phyloP scores from a whole-genome alignment of 2,113 vertebrate species.

The Lepidothrix coronata region DNA sequence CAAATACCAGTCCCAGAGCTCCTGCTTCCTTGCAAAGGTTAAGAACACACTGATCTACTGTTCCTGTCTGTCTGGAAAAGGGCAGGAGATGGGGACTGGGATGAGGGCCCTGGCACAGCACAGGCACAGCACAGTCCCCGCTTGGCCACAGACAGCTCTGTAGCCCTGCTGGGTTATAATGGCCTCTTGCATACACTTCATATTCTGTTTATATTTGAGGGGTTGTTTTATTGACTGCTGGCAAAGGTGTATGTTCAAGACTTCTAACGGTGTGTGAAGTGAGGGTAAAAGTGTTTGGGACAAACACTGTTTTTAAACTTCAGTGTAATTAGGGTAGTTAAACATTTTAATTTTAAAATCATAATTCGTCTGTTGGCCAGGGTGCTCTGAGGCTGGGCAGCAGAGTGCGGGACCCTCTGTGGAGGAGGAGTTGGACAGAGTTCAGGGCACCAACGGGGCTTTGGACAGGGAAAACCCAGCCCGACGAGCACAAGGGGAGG shows the following conservation, averaged over 20 bases:
- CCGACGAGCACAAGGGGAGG: accelerated
- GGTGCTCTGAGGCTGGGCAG: not conserved
- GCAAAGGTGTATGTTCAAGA: accelerated
- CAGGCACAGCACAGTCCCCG: not conserved
- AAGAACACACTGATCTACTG: not conserved
- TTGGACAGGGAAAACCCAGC: not conserved
- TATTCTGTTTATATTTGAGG: not conserved
- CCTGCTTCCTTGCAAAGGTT: not conserved
- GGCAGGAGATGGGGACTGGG: not conserved
- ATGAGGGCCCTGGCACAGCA: not conserved
- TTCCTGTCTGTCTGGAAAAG: not conserved
- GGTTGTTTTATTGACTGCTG: not conserved
- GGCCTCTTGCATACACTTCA: not conserved
- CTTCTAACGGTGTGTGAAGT: not conserved
- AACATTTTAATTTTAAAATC: not conserved
- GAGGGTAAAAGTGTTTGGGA: not conserved
- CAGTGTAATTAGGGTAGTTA: not conserved
- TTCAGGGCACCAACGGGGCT: accelerated
- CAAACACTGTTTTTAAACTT: not conserved
- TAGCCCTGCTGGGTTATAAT: not conserved
- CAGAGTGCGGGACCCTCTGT: accelerated
- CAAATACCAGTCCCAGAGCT: not conserved
- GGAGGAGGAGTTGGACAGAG: not conserved
- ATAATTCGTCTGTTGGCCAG: not conserved
- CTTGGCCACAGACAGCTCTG: not conserved